phyloP scores from a whole-genome alignment of 2,797 vertebrate genomes.

The Enteromius thamalakanensis region DNA sequence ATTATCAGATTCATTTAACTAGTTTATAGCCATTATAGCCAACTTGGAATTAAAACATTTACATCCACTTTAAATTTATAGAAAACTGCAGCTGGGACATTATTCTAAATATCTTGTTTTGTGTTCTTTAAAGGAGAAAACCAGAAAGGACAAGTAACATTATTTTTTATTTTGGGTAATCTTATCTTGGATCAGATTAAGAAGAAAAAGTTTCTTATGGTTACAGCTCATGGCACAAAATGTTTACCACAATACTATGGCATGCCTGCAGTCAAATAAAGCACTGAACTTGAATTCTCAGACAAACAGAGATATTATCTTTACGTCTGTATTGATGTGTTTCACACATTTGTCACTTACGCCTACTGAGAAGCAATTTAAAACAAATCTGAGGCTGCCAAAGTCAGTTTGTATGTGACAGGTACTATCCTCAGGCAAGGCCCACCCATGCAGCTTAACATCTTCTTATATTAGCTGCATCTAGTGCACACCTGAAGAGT shows the following conservation, averaged over 20 bases:
- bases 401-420: background rate
- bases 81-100: background rate
- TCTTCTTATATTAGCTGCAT: slow-evolving; percentile 4
- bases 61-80: background rate
- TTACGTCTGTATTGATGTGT: background rate
- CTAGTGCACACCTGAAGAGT: background rate
- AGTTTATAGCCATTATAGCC: background rate
- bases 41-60: background rate
- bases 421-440: slow-evolving; percentile 27
- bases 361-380: slow-evolving; percentile 16
- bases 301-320: background rate
- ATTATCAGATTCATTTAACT: background rate
- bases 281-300: background rate
- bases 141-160: background rate
- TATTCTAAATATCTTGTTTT: background rate
- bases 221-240: background rate
- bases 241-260: background rate
- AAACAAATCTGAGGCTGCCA: slow-evolving; percentile 8
- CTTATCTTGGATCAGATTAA: background rate
- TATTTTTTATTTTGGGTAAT: background rate
- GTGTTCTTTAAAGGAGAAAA: background rate
- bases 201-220: background rate
- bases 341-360: slow-evolving; percentile 24
- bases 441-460: slow-evolving; percentile 33
- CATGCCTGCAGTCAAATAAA: background rate